Evolutionary conservation across 1,140 invertebrate genomes (phyloP), one percentile per base, ranked within the genome.

Genomic region (Drosophila arizonae): DNA sequence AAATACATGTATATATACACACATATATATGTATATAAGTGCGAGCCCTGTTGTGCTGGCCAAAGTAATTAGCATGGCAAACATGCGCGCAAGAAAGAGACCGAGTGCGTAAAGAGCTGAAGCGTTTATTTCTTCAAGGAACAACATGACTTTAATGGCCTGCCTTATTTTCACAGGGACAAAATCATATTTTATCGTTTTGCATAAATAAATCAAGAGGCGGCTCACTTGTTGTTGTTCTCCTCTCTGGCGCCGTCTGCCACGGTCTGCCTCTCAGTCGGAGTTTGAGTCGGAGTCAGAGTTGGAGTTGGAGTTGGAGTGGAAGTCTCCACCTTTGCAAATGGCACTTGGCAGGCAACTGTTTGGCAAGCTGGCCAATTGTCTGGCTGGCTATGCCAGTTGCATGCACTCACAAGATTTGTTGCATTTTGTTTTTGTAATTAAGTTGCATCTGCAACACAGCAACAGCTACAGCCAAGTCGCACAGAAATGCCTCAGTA

Each of bases 131-230:
- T 39, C 10, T 13, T 13, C 1, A 50, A 26, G 48, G 45, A 64
- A 33, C 36, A 39, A 54, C 57, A 71, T 60, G 26, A 52, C 67
- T 60, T 71, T 72, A 76, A 78, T 78, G 72, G 62, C 62, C 57
- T 63, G 61, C 46, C 62, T 75, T 77, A 75, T 75, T 71, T 75
- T 64, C 45, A 63, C 66, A 69, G 36, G 61, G 46, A 82, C 66
- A 77, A 86, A 81, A 79, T 88, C 79, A 88, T 87, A 88, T 87
- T 88, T 86, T 87, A 77, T 79, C 63, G 82, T 63, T 80, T 67
- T 79, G 84, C 82, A 79, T 87, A 82, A 87, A 87, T 87, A 87
- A 87, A 87, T 87, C 82, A 86, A 71, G 51, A 62, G 58, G 66
- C 67, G 71, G 61, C 51, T 65, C 72, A 71, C 74, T 72, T 73